Base-by-base conservation (phyloP, 2,888 invertebrate genomes). In the Helobdella robusta region DNA sequence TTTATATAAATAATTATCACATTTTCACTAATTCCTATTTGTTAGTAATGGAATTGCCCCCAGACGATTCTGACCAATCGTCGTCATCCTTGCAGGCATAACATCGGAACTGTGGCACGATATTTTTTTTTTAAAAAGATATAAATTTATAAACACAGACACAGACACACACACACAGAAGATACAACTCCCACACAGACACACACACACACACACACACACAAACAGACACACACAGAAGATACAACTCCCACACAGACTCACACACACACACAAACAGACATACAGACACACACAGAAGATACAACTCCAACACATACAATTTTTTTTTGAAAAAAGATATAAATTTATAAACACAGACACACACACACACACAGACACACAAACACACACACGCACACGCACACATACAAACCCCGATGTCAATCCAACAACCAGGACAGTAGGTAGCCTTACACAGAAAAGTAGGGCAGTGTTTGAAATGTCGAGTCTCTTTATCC, bases 401-500 rank as follows among this genome's bases (percentile, higher is more conserved):
- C 28, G 25, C 30, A 58, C 1, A 56, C 4, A 20, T 5, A 6
- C 58, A 23, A 15, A 59, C 65, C 8, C 59, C 64, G 20, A 67
- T 60, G 25, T 68, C 67, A 11, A 61, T 25, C 68, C 68, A 68
- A 46, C 68, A 68, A 23, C 64, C 60, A 2, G 50, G n/a, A 48
- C 68, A 68, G 62, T 68, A 68, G 25, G 25, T 56, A 50, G 58
- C 66, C 23, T 59, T 46, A 28, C 68, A 68, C 32, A 32, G 36
- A 20, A 36, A 52, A 18, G 64, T 67, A 5, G 50, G 46, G 30
- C 68, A 68, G 62, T 46, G 35, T 44, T 46, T 35, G 46, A 50
- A 68, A 11, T 5, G 15, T 1, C 30, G 20, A 6, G 46, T 65
- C 56, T 67, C 68, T 5, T 25, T 2, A 6, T 68, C 68, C 18